Evolutionary conservation across 1,140 invertebrate genomes (phyloP), one percentile per base, ranked within the genome.

Genomic region (Ceratosolen fusciceps): DNA sequence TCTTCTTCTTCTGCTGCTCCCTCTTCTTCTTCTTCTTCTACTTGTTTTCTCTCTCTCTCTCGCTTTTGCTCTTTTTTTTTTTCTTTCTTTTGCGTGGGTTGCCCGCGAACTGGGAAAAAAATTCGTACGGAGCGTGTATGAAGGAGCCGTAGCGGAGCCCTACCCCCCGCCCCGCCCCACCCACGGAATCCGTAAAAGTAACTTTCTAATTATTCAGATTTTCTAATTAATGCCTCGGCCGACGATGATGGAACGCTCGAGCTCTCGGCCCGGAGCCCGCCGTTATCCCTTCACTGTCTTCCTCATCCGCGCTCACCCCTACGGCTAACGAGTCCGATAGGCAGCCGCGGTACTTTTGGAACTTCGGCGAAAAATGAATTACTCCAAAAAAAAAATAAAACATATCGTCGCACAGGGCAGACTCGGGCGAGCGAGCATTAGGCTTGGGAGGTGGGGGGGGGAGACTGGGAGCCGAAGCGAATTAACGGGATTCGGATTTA

Each of bases 201-300:
- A 88, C 86, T 88, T 89, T 86, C 87, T 89, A 88, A 89, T 90
- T 90, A 90, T 89, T 90, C 87, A 86, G 87, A 88, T 90, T 89
- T 90, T 89, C 87, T 89, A 89, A 90, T 90, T 90, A 90, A 88
- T 86, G 87, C 86, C 87, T 84, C 85, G 84, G 79, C 83, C 85
- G 83, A 88, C 87, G 81, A 87, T 87, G 85, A 88, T 88, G 85
- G 87, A 87, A 82, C 85, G 83, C 82, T 80, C 77, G 77, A 79
- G 78, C 74, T 82, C 83, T 52, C 80, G 81, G 82, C 84, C n/a
- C n/a, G n/a, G 62, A 60, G n/a, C 60, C 24, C 71, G 67, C 43
- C 26, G 21, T 39, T 12, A 54, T 73, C 65, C 84, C 81, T 85
- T 85, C 85, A 78, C 81, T 81, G 82, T 82, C 76, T 83, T 75